Conservation (phyloP, 2,797 vertebrate genomes). For the Pteropus rufus region DNA sequence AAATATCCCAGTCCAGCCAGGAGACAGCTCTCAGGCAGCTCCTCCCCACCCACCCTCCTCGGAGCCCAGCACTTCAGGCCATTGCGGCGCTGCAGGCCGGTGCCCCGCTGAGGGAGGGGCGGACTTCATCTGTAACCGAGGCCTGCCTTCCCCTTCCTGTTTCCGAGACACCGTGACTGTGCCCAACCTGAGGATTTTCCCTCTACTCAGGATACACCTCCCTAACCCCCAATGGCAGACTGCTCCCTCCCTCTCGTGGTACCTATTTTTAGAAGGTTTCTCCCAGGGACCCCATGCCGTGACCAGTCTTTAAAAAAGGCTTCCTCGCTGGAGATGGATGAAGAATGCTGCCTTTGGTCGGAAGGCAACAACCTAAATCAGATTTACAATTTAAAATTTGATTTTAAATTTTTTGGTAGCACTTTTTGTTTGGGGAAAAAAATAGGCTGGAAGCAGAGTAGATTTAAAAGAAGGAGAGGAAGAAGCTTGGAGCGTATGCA, state of each 20-base stretch:
- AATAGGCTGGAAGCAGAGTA: background rate
- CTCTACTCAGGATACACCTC: too few species aligned
- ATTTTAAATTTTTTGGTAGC: background rate
- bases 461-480: background rate
- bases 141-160: background rate
- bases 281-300: background rate
- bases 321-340: background rate
- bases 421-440: background rate
- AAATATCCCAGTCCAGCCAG: background rate
- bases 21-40: background rate
- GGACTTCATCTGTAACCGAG: background rate
- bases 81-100: accelerated
- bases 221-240: background rate
- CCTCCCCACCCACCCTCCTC: background rate
- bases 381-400: background rate
- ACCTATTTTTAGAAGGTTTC: background rate
- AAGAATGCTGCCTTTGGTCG: background rate
- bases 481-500: background rate
- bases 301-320: background rate
- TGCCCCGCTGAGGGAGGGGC: background rate
- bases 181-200: background rate
- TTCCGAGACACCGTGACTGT: background rate
- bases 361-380: background rate
- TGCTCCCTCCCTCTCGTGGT: background rate
- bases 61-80: background rate